Evolutionary conservation across 64 coral and sea anemone species (phyloP), one percentile per base, ranked within the genome.

Genomic region (Orbicella faveolata): DNA sequence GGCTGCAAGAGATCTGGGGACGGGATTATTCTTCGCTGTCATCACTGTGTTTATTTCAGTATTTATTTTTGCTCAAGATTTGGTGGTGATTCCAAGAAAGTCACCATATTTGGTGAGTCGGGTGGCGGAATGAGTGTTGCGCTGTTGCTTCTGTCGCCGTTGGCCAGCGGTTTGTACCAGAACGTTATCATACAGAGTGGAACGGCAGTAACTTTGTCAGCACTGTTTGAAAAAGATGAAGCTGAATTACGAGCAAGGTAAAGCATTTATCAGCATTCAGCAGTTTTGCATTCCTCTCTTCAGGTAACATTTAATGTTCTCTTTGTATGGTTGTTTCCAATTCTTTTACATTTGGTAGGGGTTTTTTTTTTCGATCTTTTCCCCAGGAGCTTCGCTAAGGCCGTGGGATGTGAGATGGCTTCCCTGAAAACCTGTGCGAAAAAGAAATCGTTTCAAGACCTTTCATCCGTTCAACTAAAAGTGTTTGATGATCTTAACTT

Each of bases 21-120:
- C 44, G 2, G 44, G 44, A 48, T 48, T 48, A 48, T 48, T 48
- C 44, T 48, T 48, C 44, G 44, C 44, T 48, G 44, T 48, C 44
- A 48, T 48, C 64, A 67, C 64, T 67, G 20, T 21, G 20, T 23
- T 23, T 67, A 23, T 67, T 67, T 7, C 64, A 1, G 62, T 15
- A 59, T 59, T 59, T 59, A 59, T 59, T 59, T 15, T 59, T 6
- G 10, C 55, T 14, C 12, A 59, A 59, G 94, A 51, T 96, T 96
- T 78, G 94, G 94, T 6, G 94, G 94, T 6, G 80, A 96, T 78
- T 80, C 94, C 33, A 89, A 62, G 1, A 92, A 81, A 75, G 89
- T 96, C 4, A 96, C 94, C 0, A 63, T 96, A 78, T 90, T 81
- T 85, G 94, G 94, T 34, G 88, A 90, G 30, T 96, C 94, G 30